Conservation (phyloP, 2,888 invertebrate species). For the Conomelus anceps region DNA sequence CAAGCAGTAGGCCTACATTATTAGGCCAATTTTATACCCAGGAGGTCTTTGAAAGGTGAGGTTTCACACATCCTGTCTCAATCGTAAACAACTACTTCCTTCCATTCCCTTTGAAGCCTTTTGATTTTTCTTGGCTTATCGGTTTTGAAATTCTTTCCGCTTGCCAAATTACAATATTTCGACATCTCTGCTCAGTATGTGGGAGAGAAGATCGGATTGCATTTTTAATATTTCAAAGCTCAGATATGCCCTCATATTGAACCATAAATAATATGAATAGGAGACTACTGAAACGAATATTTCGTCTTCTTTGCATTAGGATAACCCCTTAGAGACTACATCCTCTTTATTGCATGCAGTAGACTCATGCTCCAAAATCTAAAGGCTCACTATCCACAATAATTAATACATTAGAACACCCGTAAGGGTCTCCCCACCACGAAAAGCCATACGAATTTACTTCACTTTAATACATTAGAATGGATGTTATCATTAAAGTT, state of each 20-base stretch:
- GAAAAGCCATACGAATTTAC: no score
- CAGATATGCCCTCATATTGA: neutral
- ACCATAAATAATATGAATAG: neutral
- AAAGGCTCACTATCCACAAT: no score
- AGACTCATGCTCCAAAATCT: no score
- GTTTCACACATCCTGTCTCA: neutral
- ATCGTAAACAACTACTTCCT: neutral
- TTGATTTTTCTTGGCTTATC: neutral
- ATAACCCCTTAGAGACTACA: no score
- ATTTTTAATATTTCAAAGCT: neutral
- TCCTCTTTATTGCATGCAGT: no score
- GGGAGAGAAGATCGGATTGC: neutral
- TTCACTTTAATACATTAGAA: no score
- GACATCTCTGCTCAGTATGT: neutral
- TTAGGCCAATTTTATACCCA: neutral
- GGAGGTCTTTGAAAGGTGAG: neutral
- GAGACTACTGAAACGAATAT: no score
- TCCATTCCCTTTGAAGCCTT: slow-evolving; percentile 11
- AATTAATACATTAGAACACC: no score
- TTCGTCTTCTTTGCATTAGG: no score
- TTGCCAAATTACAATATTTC: neutral
- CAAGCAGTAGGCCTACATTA: neutral
- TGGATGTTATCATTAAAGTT: no score
- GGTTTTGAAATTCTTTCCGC: neutral
- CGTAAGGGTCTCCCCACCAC: no score